Base-by-base conservation (phyloP, 1,140 invertebrate species). In the Chironomus tepperi region DNA sequence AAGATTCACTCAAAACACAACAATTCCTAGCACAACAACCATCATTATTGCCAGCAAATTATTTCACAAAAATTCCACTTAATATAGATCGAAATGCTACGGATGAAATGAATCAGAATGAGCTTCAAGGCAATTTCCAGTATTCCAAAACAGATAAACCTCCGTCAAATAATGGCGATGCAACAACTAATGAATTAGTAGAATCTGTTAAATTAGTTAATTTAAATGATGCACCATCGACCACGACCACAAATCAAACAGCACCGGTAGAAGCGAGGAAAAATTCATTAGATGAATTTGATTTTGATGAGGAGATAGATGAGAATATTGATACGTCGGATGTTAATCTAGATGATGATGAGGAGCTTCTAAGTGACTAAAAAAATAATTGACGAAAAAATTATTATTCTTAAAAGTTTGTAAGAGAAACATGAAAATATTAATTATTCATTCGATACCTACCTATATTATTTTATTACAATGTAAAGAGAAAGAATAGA, bases 1-100 rank as follows among this genome's bases (percentile, higher is more conserved):
- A 84, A 67, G 90, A 96, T 76, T 86, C 91, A 0, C 79, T 96
- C 0, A 90, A 89, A 79, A 88, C 91, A 0, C 93, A 97, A 82
- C 85, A 89, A 76, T 92, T 86, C 79, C 78, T 91, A 57, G 81
- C 84, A 72, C 81, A 84, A 21, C 85, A 88, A 47, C 84, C 84
- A 43, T 79, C 80, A 10, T 79, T 83, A 24, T 81, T 86, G 42
- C 87, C 88, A 0, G 89, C 90, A 1, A 79, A 80, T 16, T 77
- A 82, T 8, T 89, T 88, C 73, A 78, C 81, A 0, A 81, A 79
- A 76, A 81, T 87, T 7, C 82, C 91, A 86, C 80, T 88, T 21
- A 93, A 93, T 79, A 83, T 86, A 75, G 90, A 93, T 67, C 84
- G 93, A 64, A 89, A 91, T 77, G 85, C 89, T 0, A 78, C 92